These are phyloP conservation scores for Drosophila cardini DNA, from an alignment of 1,140 invertebrate genomes.

Conservation along the genomic window DNA sequence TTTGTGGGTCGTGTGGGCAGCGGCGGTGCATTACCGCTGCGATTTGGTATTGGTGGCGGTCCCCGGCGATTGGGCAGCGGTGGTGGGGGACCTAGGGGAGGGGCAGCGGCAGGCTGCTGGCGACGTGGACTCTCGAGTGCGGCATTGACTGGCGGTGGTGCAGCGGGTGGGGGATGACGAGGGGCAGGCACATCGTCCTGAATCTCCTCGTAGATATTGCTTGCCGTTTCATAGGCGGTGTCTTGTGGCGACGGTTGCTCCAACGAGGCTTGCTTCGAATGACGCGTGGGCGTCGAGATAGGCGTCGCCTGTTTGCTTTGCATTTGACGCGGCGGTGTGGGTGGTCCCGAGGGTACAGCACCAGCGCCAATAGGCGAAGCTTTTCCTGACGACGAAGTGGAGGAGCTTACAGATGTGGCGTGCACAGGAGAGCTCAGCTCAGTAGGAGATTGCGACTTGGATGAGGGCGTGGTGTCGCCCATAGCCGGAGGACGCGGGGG, in stretches of 20 bases:
- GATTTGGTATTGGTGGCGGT: conserved; percentile 87
- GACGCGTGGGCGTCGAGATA: conserved; percentile 68
- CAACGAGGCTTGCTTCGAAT: conserved; percentile 55
- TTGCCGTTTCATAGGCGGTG: conserved; percentile 62
- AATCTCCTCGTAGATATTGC: conserved; percentile 79
- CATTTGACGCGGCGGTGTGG: conserved; percentile 76
- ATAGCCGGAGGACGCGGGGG: conserved; percentile 78
- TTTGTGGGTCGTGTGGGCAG: conserved; percentile 76
- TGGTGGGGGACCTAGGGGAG: conserved; percentile 85
- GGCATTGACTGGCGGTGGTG: conserved; percentile 52
- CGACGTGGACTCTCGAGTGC: conserved; percentile 48
- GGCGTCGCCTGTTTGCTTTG: conserved; percentile 74
- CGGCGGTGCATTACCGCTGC: conserved; percentile 84
- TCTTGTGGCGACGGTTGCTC: conserved; percentile 39
- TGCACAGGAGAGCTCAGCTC: conserved; percentile 58
- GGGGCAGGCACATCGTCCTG: conserved; percentile 75
- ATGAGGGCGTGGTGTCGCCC: conserved; percentile 83
- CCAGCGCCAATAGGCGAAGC: conserved; percentile 53
- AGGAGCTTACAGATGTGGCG: conserved; percentile 58
- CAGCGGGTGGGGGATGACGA: conserved; percentile 69
- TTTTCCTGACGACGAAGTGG: conserved; percentile 69
- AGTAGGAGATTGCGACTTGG: conserved; percentile 78
- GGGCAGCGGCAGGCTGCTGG: conserved; percentile 74
- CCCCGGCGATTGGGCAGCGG: conserved; percentile 88
- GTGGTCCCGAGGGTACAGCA: conserved; percentile 55